Evolutionary conservation across 2,113 vertebrate species (phyloP).

Genomic region (Vulpes lagopus): DNA sequence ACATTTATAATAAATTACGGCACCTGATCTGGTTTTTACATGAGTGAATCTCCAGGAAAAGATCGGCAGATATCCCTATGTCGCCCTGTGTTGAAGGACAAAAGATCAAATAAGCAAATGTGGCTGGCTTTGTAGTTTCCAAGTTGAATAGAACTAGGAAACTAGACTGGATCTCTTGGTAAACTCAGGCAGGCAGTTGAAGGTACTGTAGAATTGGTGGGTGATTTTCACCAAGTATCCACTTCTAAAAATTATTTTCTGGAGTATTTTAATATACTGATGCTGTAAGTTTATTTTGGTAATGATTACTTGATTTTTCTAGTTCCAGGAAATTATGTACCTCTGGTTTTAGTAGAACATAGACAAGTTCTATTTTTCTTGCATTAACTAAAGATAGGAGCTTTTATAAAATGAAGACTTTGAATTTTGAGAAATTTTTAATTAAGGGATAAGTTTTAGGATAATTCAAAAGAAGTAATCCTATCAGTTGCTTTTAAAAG

Average conservation of each 20-base stretch:
- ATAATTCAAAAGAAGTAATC: constrained; percentile 54
- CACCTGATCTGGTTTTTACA: constrained; percentile 19
- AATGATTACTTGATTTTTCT: constrained; percentile 52
- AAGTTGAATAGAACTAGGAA: constrained; percentile 21
- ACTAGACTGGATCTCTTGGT: neutral
- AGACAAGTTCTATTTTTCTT: constrained; percentile 27
- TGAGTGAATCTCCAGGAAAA: constrained; percentile 21
- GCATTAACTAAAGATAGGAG: neutral
- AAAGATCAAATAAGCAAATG: neutral
- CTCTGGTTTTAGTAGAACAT: constrained; percentile 46
- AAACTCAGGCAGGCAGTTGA: neutral
- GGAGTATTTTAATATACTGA: constrained; percentile 42
- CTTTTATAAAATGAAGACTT: constrained; percentile 41
- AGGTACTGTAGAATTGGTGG: constrained; percentile 3
- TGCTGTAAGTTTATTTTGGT: constrained; percentile 38
- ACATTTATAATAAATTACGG: constrained; percentile 28
- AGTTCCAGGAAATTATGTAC: neutral
- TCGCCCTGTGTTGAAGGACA: neutral
- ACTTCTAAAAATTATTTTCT: constrained; percentile 50
- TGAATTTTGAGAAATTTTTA: constrained; percentile 58
- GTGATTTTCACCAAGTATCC: neutral
- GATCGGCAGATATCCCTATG: neutral
- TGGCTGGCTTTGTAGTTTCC: constrained; percentile 11
- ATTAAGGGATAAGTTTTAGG: constrained; percentile 39
- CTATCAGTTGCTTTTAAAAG: constrained; percentile 44